Percentiles rank a stretch among this genome's conserved stretches.
Conservation (phyloP, 2,888 invertebrate genomes). For the Diadromus collaris region DNA sequence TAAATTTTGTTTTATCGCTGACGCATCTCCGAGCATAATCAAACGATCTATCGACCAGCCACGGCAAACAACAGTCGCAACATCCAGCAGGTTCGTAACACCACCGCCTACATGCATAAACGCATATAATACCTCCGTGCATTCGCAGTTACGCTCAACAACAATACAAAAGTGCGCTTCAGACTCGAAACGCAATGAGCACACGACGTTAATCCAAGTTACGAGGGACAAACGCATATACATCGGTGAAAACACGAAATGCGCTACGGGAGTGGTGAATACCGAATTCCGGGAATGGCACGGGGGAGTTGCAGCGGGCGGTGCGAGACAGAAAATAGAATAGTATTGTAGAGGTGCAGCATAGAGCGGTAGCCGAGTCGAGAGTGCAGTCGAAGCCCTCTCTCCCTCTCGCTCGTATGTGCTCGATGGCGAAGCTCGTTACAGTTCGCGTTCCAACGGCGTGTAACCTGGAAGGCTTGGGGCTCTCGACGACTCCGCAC, state of each 20-base stretch:
- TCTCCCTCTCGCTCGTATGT: constrained; percentile 29
- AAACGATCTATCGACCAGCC: not conserved
- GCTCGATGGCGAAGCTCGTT: constrained; percentile 30
- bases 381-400: constrained; percentile 11
- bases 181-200: constrained; percentile 38
- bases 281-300: not conserved
- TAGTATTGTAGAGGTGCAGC: constrained; percentile 21
- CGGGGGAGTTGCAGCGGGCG: not conserved
- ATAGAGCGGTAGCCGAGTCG: constrained; percentile 25
- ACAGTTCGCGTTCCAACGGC: constrained; percentile 5
- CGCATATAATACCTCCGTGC: constrained; percentile 17
- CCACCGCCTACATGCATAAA: constrained; percentile 18
- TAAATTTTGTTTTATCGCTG: too few species aligned
- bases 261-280: constrained; percentile 11
- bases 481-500: constrained; percentile 37
- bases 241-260: constrained; percentile 53
- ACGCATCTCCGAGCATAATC: not conserved
- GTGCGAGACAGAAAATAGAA: constrained; percentile 37
- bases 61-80: not conserved
- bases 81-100: not conserved
- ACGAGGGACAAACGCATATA: constrained; percentile 36
- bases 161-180: constrained; percentile 28
- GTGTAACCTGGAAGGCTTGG: constrained; percentile 15
- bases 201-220: constrained; percentile 52
- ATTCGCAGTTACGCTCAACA: not conserved